A percentile compares a stretch with the other conserved stretches of the same genome.
phyloP scores from a whole-genome alignment of 2,113 vertebrate genomes.

The Glaucomys volans region DNA sequence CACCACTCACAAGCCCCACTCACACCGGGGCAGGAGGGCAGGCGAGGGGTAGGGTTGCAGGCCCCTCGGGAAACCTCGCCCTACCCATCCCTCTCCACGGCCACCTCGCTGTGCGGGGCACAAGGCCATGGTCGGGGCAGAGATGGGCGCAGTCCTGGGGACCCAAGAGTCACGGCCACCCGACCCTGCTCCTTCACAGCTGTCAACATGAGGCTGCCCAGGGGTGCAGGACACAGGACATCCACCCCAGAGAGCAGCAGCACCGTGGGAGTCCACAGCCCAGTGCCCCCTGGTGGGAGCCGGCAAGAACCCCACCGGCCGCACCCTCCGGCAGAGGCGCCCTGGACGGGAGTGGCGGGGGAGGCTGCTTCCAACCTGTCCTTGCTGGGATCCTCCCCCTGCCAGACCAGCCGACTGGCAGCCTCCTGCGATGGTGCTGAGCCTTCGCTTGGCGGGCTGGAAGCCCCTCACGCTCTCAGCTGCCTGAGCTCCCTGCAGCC shows the following conservation, averaged over 20 bases:
- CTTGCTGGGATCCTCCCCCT: too few species aligned
- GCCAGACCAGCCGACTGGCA: too few species aligned
- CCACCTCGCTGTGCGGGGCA: background rate
- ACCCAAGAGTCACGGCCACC: background rate
- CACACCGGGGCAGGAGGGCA: background rate
- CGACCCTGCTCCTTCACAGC: too few species aligned
- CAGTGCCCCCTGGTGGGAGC: background rate
- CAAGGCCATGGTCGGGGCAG: background rate
- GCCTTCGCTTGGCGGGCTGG: too few species aligned
- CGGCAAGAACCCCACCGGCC: too few species aligned
- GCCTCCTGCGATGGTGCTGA: too few species aligned
- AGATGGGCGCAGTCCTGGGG: background rate
- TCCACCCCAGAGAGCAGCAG: background rate
- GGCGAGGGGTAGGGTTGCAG: background rate
- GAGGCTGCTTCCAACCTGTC: too few species aligned
- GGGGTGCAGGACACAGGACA: background rate
- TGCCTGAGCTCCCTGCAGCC: background rate
- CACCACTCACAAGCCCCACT: too few species aligned
- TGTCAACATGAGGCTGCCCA: rapidly evolving
- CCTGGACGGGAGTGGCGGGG: too few species aligned
- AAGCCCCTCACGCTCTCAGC: background rate
- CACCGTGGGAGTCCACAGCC: background rate
- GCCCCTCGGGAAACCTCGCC: background rate
- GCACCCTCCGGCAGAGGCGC: too few species aligned
- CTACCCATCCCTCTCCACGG: background rate